Conservation (phyloP, 2,797 vertebrate species). For the Periparus ater region DNA sequence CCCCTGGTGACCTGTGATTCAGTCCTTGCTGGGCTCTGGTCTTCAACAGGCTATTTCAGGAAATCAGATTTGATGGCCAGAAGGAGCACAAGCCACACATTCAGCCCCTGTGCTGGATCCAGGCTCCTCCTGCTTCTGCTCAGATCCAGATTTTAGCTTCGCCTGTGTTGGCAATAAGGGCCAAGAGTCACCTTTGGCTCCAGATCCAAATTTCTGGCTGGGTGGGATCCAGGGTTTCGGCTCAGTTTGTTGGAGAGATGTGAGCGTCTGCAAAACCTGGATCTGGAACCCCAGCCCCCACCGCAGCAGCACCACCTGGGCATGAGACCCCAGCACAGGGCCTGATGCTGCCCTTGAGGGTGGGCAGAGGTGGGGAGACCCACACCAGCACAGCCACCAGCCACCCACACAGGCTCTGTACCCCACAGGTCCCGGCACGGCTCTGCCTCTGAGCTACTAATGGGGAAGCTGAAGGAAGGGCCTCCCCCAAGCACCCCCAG, state of each 20-base stretch:
- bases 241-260: slow-evolving; percentile 12
- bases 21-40: slow-evolving; percentile 6
- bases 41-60: slow-evolving; percentile 53
- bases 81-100: not conserved
- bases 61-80: slow-evolving; percentile 30
- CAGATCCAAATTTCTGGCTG: slow-evolving; percentile 54
- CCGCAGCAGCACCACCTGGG: not conserved
- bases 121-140: not conserved
- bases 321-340: not conserved
- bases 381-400: not conserved
- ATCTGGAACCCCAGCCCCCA: slow-evolving; percentile 20
- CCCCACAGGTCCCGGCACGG: accelerated
- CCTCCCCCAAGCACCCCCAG: not conserved
- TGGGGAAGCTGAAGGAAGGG: not conserved
- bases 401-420: accelerated
- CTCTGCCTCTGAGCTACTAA: not conserved
- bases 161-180: not conserved
- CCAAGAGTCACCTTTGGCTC: slow-evolving; percentile 63
- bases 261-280: slow-evolving; percentile 42
- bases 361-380: not conserved
- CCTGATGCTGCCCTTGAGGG: not conserved
- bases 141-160: slow-evolving; percentile 22
- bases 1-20: slow-evolving; percentile 44
- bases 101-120: not conserved
- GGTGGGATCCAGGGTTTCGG: slow-evolving; percentile 40